Evolutionary conservation across 2,113 vertebrate genomes (phyloP), one percentile per base, ranked within the genome.

Genomic region (Engraulis encrasicolus): DNA sequence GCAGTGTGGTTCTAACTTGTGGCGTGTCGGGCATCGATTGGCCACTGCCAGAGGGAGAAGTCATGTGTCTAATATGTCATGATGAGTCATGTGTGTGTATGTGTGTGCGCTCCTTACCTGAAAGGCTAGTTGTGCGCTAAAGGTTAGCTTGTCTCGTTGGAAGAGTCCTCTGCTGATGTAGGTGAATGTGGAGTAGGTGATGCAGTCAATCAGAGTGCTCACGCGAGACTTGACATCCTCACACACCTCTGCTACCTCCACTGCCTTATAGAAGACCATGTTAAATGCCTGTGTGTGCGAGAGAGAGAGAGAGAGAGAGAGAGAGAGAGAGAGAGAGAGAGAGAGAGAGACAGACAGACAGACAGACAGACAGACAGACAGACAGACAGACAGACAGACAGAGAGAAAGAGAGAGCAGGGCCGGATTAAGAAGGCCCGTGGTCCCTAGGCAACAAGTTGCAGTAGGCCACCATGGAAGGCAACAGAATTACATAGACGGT

Each of bases 181-280:
- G 91, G 94, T 94, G 88, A 93, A 94, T 87, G 92, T 88, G 84
- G 94, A 95, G 92, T 91, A 93, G 85, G 95, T 95, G 80, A 95
- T 79, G 15, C 90, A 83, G 91, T 94, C 88, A 0, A 94, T 93
- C 4, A 89, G 93, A 0, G 85, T 95, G 92, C 91, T 94, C 12
- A 96, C 94, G 37, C 93, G 91, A 83, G 83, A 90, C 85, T 86
- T 92, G 66, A 92, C 84, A 15, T 95, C 94, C 79, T 90, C 86
- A 54, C 91, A 94, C 40, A 85, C 86, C 82, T 96, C 95, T 9
- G 92, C 93, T 83, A 87, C 85, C 81, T 88, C 92, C 86, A 93
- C 92, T 1, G 93, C 94, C 77, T 95, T 97, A 91, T 96, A 95
- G 92, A 96, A 96, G 87, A 94, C 95, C 82, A 92, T 87, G 9